Percentiles rank a stretch among this genome's conserved stretches.
Evolutionary conservation across 2,113 vertebrate genomes (phyloP).

Genomic region (Pedionomus torquatus): DNA sequence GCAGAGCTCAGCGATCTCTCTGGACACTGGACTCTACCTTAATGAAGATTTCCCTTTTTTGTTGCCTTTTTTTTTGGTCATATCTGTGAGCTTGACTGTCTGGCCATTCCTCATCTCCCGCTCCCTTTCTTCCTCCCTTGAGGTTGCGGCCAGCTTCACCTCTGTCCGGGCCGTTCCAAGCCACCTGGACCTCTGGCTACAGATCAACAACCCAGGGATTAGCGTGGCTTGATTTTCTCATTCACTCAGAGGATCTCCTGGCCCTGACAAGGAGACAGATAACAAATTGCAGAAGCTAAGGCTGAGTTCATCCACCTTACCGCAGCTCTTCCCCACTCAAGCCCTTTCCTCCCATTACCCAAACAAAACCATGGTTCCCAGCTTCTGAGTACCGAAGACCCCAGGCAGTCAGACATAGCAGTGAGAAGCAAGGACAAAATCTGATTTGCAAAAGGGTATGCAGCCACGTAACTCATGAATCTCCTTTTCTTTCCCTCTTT

Average conservation of each 20-base stretch:
- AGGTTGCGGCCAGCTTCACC: not conserved
- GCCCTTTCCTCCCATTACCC: not conserved
- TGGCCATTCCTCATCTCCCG: not conserved
- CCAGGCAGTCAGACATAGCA: not conserved
- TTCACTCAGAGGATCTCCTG: not conserved
- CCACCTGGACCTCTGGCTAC: not conserved
- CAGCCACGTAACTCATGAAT: not conserved
- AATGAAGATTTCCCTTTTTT: not conserved
- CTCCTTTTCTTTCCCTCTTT: not conserved
- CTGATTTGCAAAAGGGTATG: not conserved
- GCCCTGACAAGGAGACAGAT: not conserved
- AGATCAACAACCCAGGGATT: not conserved
- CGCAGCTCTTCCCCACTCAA: not conserved
- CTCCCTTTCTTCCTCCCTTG: not conserved
- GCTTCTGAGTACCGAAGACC: not conserved
- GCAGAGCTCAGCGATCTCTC: not conserved
- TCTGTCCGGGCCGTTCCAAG: not conserved
- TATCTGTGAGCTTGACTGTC: not conserved
- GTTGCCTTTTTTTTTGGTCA: not conserved
- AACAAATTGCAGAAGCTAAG: constrained; percentile 1
- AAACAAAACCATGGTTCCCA: not conserved
- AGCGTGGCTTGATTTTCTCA: not conserved
- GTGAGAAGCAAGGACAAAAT: not conserved
- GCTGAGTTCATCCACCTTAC: not conserved
- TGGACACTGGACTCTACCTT: not conserved